A percentile compares a stretch with the other conserved stretches of the same genome.
These are phyloP conservation scores for Delia radicum DNA, from an alignment of 1,140 invertebrate genomes.

Conservation along the genomic window DNA sequence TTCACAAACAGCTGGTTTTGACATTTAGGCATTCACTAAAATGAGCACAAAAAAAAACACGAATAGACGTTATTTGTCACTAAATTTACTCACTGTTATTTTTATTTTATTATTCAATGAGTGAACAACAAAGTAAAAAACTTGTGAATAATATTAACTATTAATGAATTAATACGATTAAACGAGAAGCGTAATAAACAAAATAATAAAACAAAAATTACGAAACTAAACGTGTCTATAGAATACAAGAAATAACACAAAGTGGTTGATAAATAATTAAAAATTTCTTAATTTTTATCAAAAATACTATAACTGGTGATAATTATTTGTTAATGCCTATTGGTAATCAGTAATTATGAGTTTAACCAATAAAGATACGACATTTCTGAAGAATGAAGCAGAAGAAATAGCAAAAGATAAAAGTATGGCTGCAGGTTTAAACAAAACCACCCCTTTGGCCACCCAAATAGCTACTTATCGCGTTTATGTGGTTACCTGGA, in stretches of 20 bases:
- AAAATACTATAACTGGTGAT: neutral
- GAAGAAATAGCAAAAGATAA: neutral
- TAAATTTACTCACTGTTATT: neutral
- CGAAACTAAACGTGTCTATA: neutral
- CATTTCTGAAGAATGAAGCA: too few species aligned
- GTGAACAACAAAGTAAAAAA: neutral
- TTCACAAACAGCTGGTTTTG: too few species aligned
- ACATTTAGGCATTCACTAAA: too few species aligned
- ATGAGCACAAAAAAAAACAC: neutral
- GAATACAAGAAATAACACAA: neutral
- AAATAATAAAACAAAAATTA: neutral
- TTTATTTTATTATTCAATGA: neutral
- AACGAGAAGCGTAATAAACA: neutral
- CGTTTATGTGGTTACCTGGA: slow-evolving; percentile 80
- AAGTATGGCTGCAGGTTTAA: neutral
- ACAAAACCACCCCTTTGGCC: neutral
- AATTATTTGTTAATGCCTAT: neutral
- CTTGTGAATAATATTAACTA: neutral
- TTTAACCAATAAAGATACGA: neutral
- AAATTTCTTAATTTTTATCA: neutral
- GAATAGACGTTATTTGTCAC: too few species aligned
- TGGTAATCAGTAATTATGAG: neutral
- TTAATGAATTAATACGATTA: neutral
- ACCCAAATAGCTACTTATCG: slow-evolving; percentile 24
- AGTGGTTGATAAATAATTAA: neutral